Percentiles rank a stretch among this genome's conserved stretches.
Conservation (phyloP, 2,113 vertebrate genomes). For the Pipra filicauda region DNA sequence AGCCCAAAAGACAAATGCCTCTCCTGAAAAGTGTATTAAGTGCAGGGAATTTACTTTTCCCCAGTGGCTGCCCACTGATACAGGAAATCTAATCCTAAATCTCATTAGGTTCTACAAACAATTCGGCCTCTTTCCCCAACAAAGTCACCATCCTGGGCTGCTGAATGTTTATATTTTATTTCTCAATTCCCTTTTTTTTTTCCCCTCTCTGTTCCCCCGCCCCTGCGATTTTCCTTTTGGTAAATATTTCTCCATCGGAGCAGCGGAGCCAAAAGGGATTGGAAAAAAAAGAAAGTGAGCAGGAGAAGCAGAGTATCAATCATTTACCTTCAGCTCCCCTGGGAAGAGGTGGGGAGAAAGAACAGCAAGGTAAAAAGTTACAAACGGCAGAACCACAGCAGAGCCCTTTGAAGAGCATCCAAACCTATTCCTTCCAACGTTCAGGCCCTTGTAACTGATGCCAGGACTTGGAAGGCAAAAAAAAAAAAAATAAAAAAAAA, state of each 20-base stretch:
- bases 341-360: constrained; percentile 63
- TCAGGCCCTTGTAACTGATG: constrained; percentile 58
- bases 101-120: constrained; percentile 66
- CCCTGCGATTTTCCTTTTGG: constrained; percentile 46
- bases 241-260: constrained; percentile 60
- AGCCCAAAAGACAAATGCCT: constrained; percentile 4
- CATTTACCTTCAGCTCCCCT: constrained; percentile 51
- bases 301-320: constrained; percentile 49
- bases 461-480: constrained; percentile 27
- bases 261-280: constrained; percentile 42
- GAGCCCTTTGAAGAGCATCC: constrained; percentile 62
- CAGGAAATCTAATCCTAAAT: constrained; percentile 65
- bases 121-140: constrained; percentile 38
- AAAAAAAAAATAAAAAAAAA: neutral
- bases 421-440: constrained; percentile 57
- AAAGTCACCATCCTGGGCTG: constrained; percentile 44
- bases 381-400: constrained; percentile 57
- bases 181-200: constrained; percentile 16
- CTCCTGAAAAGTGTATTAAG: constrained; percentile 29
- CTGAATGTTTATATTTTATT: constrained; percentile 56
- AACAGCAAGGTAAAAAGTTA: constrained; percentile 69
- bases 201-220: neutral
- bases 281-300: constrained; percentile 44
- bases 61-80: constrained; percentile 59
- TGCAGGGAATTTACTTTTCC: constrained; percentile 58